Evolutionary conservation across 2,797 vertebrate species (phyloP).

Genomic region (Varecia variegata): DNA sequence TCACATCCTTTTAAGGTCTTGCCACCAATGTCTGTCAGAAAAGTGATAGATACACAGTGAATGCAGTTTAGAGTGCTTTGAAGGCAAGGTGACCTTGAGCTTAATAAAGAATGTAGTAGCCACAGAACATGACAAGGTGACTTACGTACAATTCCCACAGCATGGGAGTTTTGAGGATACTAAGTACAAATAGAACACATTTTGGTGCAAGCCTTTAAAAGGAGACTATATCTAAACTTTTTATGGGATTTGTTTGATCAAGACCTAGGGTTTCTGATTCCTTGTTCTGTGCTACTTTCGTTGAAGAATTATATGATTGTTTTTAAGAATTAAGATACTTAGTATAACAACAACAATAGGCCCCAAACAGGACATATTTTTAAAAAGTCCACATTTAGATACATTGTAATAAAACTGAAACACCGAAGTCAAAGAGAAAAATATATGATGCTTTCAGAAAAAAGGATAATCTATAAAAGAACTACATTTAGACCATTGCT

Average conservation of each 20-base stretch:
- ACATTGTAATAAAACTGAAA: neutral
- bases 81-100: neutral
- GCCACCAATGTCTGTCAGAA: neutral
- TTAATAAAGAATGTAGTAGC: neutral
- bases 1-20: neutral
- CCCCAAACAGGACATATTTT: neutral
- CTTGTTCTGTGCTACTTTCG: neutral
- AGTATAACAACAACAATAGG: neutral
- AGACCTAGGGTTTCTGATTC: neutral
- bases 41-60: neutral
- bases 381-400: neutral
- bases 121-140: neutral
- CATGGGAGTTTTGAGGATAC: neutral
- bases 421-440: constrained; percentile 21
- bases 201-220: neutral
- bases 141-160: neutral
- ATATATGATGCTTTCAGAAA: neutral
- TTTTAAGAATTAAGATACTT: neutral
- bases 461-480: neutral
- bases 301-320: neutral
- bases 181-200: neutral
- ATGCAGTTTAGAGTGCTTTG: neutral
- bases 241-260: neutral
- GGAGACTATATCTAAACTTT: neutral
- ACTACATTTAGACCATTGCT: neutral